Evolutionary conservation across 2,888 invertebrate species (phyloP).

Genomic region (Nephrocerus scutellatus): DNA sequence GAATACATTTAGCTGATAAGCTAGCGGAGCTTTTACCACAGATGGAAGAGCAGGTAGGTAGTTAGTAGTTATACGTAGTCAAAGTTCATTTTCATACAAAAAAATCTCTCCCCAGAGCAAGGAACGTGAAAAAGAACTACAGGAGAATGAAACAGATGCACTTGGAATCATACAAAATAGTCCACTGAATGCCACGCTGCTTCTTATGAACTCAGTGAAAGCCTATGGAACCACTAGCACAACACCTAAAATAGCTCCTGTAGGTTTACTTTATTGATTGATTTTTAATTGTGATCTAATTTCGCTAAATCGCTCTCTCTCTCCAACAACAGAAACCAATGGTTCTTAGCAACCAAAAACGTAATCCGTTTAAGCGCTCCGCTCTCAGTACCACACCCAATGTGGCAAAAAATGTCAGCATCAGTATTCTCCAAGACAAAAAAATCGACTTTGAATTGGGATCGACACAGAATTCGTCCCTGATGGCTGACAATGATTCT

Average conservation of each 20-base stretch:
- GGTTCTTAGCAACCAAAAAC: constrained; percentile 37
- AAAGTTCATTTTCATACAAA: no score
- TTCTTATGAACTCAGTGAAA: constrained; percentile 12
- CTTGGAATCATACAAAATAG: constrained; percentile 28
- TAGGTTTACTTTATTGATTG: constrained; percentile 16
- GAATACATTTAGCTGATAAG: constrained; percentile 71
- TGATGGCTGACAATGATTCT: not conserved
- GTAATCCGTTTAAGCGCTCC: constrained; percentile 53
- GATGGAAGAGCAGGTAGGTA: constrained; percentile 37
- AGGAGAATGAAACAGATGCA: constrained; percentile 32
- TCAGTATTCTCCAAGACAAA: no score
- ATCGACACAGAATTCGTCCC: constrained; percentile 4
- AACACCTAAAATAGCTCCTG: constrained; percentile 25
- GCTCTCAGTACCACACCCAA: no score
- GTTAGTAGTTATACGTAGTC: no score
- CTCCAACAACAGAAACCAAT: constrained; percentile 38
- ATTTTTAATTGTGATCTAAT: not conserved
- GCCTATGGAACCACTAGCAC: constrained; percentile 9
- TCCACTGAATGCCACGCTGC: constrained; percentile 24
- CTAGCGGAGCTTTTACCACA: constrained; percentile 56
- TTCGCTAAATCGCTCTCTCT: not conserved
- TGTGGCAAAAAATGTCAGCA: no score
- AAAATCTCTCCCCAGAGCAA: constrained; percentile 26
- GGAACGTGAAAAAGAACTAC: constrained; percentile 33
- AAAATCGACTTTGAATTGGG: no score